phyloP scores from a whole-genome alignment of 2,888 invertebrate genomes.

The Pandemis corylana region DNA sequence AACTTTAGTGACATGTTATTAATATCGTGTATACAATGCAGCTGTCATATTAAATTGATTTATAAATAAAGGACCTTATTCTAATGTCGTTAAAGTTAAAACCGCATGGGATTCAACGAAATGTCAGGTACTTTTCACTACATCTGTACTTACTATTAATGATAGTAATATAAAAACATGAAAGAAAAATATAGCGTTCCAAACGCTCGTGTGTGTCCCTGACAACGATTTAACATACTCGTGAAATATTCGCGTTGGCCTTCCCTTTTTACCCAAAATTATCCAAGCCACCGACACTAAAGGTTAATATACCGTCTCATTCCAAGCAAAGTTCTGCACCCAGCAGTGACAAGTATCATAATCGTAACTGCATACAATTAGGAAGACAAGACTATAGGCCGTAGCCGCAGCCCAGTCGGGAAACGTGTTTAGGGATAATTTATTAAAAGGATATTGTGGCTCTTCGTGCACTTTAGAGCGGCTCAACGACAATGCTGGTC shows the following conservation, averaged over 20 bases:
- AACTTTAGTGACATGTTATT: no score
- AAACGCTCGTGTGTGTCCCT: conserved; percentile 26
- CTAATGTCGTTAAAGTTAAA: no score
- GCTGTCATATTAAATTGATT: no score
- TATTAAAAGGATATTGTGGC: not conserved
- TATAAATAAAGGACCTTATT: no score
- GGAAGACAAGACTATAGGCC: not conserved
- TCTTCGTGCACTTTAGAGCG: not conserved
- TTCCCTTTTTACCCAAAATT: conserved; percentile 62
- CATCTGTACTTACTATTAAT: no score
- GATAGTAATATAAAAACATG: not conserved
- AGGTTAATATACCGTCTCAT: no score
- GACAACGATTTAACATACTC: conserved; percentile 31
- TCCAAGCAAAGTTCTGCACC: no score
- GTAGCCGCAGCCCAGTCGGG: not conserved
- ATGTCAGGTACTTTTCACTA: not conserved
- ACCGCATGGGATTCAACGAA: no score
- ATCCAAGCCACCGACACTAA: conserved; percentile 57
- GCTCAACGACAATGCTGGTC: not conserved
- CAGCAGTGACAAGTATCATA: not conserved
- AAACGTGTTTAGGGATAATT: not conserved
- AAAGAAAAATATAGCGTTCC: conserved; percentile 14
- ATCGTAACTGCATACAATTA: not conserved
- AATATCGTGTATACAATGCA: no score
- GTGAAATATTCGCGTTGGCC: conserved; percentile 52